A percentile compares a stretch with the other conserved stretches of the same genome.
phyloP scores from a whole-genome alignment of 2,113 vertebrate genomes.

The Pelecanoides urinatrix region DNA sequence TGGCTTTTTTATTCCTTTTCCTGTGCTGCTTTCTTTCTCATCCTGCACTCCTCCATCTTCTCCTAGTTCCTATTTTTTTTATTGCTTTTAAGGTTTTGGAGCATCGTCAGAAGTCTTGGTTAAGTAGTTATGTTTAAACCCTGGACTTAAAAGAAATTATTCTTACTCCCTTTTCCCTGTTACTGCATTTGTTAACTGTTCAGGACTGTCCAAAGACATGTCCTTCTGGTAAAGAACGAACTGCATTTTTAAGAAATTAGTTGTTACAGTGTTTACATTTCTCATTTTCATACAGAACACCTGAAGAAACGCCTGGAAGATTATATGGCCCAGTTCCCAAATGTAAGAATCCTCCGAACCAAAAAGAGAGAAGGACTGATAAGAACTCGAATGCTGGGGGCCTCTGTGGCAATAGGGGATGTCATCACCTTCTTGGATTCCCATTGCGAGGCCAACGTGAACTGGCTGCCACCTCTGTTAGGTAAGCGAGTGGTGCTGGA shows the following conservation, averaged over 20 bases:
- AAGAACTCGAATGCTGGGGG: conserved; percentile 91
- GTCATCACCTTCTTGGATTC: conserved; percentile 98
- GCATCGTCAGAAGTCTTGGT: background rate
- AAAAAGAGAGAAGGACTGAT: conserved; percentile 94
- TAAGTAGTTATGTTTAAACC: background rate
- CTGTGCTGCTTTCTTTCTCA: background rate
- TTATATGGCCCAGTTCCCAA: conserved; percentile 89
- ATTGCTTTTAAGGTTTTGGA: background rate
- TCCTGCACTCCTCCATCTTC: background rate
- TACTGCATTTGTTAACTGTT: background rate
- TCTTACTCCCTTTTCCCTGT: background rate
- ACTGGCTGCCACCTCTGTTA: conserved; percentile 94
- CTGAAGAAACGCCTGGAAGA: conserved; percentile 90
- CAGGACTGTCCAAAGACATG: background rate
- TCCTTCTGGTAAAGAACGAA: background rate
- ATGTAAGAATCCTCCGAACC: conserved; percentile 89
- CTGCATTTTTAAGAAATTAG: rapidly evolving
- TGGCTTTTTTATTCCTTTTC: background rate
- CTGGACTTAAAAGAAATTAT: background rate
- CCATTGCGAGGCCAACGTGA: conserved; percentile 95
- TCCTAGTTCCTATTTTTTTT: background rate
- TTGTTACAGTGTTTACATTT: background rate
- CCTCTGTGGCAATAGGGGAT: conserved; percentile 82
- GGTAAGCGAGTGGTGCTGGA: conserved; percentile 69
- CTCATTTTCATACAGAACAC: conserved; percentile 73